A percentile compares a stretch with the other conserved stretches of the same genome.
phyloP scores from a whole-genome alignment of 2,797 vertebrate species.

The Mycteria americana region DNA sequence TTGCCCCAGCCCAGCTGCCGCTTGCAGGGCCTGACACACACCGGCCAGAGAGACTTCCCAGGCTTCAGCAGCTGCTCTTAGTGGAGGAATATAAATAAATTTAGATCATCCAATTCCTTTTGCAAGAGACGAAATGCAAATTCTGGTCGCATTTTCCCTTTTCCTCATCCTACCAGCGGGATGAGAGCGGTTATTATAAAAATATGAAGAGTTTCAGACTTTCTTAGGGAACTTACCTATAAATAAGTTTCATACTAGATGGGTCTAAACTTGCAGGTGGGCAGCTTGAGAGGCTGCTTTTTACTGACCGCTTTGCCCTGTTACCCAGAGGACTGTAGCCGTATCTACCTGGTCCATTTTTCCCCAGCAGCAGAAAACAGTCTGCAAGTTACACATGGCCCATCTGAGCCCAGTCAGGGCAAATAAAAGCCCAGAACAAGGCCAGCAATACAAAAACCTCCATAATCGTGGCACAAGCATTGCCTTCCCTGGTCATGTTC shows the following conservation, averaged over 20 bases:
- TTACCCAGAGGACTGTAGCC: not conserved
- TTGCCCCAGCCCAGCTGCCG: not conserved
- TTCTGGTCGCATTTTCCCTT: fast-evolving
- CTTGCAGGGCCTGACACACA: not conserved
- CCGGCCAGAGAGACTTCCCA: not conserved
- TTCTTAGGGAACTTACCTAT: not conserved
- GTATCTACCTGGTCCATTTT: not conserved
- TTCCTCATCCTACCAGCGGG: not conserved
- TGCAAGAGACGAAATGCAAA: not conserved
- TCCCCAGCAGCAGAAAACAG: not conserved
- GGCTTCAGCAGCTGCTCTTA: not conserved
- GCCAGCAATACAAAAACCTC: not conserved
- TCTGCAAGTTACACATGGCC: fast-evolving
- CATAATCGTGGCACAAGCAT: fast-evolving
- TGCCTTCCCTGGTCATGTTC: not conserved
- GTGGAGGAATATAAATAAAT: not conserved
- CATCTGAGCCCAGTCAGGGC: not conserved
- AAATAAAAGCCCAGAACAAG: not conserved
- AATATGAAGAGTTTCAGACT: not conserved
- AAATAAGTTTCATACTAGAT: not conserved
- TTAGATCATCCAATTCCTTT: not conserved
- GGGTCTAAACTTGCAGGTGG: not conserved
- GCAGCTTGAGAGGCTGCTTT: not conserved
- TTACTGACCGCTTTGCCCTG: not conserved
- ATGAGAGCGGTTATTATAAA: not conserved